A percentile compares a stretch with the other conserved stretches of the same genome.
These are phyloP conservation scores for Rhinoderma darwinii DNA, from an alignment of 2,113 vertebrate species.

Conservation along the genomic window DNA sequence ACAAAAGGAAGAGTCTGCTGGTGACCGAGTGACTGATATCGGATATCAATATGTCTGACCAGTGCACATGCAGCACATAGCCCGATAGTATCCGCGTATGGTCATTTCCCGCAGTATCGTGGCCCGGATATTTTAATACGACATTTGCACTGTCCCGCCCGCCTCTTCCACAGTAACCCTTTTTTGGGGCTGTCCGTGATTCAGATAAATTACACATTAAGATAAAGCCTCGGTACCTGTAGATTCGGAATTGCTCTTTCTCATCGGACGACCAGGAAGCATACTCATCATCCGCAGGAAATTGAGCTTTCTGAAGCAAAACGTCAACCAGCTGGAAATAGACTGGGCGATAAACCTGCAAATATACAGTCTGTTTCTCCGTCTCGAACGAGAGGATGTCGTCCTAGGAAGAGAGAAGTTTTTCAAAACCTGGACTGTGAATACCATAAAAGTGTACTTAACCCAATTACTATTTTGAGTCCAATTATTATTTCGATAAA, in stretches of 20 bases:
- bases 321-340: slow-evolving; percentile 99
- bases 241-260: slow-evolving; percentile 98
- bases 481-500: background rate
- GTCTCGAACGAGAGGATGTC: slow-evolving; percentile 96
- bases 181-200: background rate
- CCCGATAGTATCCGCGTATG: background rate
- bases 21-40: no score
- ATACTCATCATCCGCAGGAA: slow-evolving; percentile 93
- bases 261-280: slow-evolving; percentile 96
- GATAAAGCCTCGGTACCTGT: slow-evolving; percentile 76
- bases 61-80: background rate
- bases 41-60: background rate
- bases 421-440: background rate
- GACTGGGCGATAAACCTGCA: slow-evolving; percentile 96
- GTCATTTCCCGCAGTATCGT: background rate
- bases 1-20: slow-evolving; percentile 19
- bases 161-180: background rate
- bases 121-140: background rate
- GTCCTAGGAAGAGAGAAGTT: slow-evolving; percentile 74
- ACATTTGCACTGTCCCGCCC: background rate
- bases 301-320: slow-evolving; percentile 96
- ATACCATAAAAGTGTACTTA: background rate
- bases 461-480: no score
- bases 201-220: background rate
- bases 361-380: slow-evolving; percentile 92